phyloP scores from a whole-genome alignment of 2,113 vertebrate species.

The Hemiprocne comata region DNA sequence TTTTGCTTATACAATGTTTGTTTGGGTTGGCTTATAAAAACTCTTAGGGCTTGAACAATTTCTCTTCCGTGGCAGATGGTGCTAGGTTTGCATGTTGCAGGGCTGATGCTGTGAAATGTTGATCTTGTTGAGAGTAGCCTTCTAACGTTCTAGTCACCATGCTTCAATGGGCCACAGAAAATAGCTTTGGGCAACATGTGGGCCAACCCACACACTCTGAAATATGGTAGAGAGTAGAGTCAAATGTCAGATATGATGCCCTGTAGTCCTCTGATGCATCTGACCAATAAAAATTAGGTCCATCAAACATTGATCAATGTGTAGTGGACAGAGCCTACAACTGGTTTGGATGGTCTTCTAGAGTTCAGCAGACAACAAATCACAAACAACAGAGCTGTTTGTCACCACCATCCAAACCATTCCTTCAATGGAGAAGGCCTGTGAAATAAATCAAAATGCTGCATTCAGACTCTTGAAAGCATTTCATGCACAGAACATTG shows the following conservation, averaged over 20 bases:
- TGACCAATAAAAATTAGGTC: background rate
- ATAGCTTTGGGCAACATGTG: background rate
- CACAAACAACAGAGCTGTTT: background rate
- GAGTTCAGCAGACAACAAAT: background rate
- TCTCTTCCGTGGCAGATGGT: background rate
- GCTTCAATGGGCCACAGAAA: background rate
- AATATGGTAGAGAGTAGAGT: background rate
- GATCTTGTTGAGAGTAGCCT: background rate
- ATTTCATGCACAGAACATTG: background rate
- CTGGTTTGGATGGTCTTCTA: background rate
- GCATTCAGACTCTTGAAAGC: background rate
- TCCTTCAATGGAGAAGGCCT: background rate
- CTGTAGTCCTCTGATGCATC: background rate
- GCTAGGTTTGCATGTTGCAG: background rate
- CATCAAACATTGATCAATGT: accelerated
- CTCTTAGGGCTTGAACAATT: background rate
- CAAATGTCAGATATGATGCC: background rate
- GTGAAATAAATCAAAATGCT: background rate
- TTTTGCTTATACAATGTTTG: background rate
- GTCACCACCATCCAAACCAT: background rate
- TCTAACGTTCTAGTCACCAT: accelerated
- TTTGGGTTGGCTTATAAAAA: background rate
- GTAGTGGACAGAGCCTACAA: background rate
- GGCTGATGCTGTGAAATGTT: background rate
- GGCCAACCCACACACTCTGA: background rate